A percentile compares a stretch with the other conserved stretches of the same genome.
These are phyloP conservation scores for Prunella himalayana DNA, from an alignment of 2,113 vertebrate species.

Conservation along the genomic window DNA sequence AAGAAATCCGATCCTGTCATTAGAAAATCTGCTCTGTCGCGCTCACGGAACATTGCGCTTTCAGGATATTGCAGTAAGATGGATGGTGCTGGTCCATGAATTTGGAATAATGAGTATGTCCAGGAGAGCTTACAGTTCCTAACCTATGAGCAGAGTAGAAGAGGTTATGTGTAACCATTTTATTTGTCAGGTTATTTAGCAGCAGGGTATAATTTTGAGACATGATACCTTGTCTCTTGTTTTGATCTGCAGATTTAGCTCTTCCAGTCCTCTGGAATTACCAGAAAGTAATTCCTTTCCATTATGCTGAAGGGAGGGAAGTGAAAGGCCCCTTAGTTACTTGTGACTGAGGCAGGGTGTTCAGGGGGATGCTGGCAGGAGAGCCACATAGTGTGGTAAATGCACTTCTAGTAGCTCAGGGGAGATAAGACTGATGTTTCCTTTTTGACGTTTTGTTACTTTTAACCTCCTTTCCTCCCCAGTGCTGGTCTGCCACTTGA, in stretches of 20 bases:
- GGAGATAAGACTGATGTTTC: not conserved
- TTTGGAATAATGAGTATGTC: not conserved
- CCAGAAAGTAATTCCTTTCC: not conserved
- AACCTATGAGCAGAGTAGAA: not conserved
- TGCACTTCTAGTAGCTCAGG: not conserved
- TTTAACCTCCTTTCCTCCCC: not conserved
- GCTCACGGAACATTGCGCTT: not conserved
- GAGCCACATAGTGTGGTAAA: fast-evolving
- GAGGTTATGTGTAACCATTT: not conserved
- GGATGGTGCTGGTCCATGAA: not conserved
- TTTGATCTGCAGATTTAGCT: not conserved
- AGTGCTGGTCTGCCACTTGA: not conserved
- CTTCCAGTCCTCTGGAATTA: not conserved
- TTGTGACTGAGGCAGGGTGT: not conserved
- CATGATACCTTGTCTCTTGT: not conserved
- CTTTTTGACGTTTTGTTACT: not conserved
- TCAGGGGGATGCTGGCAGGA: not conserved
- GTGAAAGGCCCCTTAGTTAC: not conserved
- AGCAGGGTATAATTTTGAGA: not conserved
- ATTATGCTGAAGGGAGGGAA: not conserved
- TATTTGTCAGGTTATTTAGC: not conserved
- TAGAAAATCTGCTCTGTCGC: not conserved
- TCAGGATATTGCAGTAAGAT: not conserved
- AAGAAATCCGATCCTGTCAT: not conserved
- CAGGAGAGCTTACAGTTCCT: not conserved